Evolutionary conservation across 2,113 vertebrate species (phyloP), one percentile per base, ranked within the genome.

Genomic region (Camarhynchus parvulus): DNA sequence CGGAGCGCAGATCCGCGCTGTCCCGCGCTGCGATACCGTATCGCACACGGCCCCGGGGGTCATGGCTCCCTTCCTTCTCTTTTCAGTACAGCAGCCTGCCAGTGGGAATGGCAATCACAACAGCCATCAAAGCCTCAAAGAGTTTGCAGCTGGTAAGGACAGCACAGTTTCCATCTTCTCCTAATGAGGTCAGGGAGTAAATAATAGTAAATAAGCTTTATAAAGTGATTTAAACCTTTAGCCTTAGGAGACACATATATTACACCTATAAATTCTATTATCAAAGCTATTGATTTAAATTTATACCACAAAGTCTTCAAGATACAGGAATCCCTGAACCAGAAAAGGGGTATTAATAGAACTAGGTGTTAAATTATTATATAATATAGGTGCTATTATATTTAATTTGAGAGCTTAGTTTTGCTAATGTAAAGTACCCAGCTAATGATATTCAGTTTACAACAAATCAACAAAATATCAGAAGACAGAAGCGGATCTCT

Each of bases 1-100:
- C 83, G 90, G 30, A 66, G 88, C 4, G 79, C 77, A 10, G 90
- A 75, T 81, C 62, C 35, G 41, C 21, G 69, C 77, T 73, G 88
- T 63, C 85, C 87, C 24, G 59, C 9, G 4, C 87, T 9, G 63
- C 6, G 95, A 98, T 96, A 96, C 10, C 22, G 0, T 97, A 98
- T 97, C 97, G 8, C 50, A 52, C 25, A 3, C 2, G 4, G 73
- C 55, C 64, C 91, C 82, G 18, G n/a, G 21, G 66, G 46, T 68
- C 62, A 53, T 21, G 1, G 49, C 92, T 89, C 93, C 87, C 59
- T 81, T 92, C 87, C 87, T 74, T 37, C 77, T 59, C 63, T 59
- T 58, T 41, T 58, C 90, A 63, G 37, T 63, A 12, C 30, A 44
- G 53, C 75, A 67, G 78, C 55, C 72, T 70, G 82, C 52, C 88